These are phyloP conservation scores for Cyclina sinensis DNA, from an alignment of 1,140 invertebrate species.

Conservation along the genomic window DNA sequence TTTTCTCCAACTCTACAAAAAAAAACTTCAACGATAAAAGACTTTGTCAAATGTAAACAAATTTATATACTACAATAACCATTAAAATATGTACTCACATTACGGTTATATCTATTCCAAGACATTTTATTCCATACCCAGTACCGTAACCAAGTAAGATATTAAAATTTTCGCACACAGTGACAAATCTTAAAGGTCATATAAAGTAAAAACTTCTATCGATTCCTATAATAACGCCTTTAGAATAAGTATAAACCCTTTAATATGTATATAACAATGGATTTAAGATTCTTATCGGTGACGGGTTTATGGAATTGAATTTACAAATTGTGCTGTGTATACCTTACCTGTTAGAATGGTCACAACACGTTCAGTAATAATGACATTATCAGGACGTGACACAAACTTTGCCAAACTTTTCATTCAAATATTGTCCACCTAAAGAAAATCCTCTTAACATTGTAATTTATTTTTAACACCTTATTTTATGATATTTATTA, in stretches of 20 bases:
- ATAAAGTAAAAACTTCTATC: constrained; percentile 55
- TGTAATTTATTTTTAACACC: constrained; percentile 26
- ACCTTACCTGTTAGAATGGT: background rate
- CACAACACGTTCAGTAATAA: background rate
- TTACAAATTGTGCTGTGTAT: constrained; percentile 33
- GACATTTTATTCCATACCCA: constrained; percentile 64
- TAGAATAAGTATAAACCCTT: constrained; percentile 47
- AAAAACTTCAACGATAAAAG: background rate
- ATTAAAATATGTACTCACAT: constrained; percentile 45
- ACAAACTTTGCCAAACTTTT: constrained; percentile 25
- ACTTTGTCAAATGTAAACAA: too few species aligned
- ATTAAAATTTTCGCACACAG: background rate
- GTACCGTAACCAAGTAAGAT: constrained; percentile 29
- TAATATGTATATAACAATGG: constrained; percentile 52
- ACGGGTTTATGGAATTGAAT: constrained; percentile 37
- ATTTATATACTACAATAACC: background rate
- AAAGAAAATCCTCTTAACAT: constrained; percentile 1
- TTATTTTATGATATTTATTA: background rate
- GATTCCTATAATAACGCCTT: constrained; percentile 41
- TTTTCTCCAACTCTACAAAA: background rate
- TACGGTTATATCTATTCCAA: constrained; percentile 60
- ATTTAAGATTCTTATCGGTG: constrained; percentile 58
- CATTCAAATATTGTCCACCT: background rate
- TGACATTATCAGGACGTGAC: background rate
- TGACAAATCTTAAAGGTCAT: constrained; percentile 13